Evolutionary conservation across 2,797 vertebrate species (phyloP).

Genomic region (Sebastes itinus): DNA sequence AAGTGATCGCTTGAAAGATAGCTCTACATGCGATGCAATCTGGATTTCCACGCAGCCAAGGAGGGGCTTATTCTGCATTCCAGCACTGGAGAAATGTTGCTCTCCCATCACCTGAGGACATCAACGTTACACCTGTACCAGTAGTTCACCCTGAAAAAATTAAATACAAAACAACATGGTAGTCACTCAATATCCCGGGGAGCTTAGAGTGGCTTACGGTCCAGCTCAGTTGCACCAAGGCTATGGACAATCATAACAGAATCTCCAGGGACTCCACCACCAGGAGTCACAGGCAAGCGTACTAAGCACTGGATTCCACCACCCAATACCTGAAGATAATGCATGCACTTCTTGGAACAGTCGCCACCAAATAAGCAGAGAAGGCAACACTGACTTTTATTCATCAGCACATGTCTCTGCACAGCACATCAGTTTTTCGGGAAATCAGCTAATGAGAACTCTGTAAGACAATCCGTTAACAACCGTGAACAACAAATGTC

Average conservation of each 20-base stretch:
- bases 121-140: neutral
- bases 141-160: neutral
- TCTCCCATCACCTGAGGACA: neutral
- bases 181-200: neutral
- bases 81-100: neutral
- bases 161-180: neutral
- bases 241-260: neutral
- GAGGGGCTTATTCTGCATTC: neutral
- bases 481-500: neutral
- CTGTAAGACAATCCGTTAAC: neutral
- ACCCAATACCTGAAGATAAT: neutral
- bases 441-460: neutral
- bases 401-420: neutral
- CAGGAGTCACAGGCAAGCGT: neutral
- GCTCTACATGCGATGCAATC: neutral
- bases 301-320: neutral
- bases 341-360: neutral
- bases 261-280: neutral
- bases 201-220: neutral
- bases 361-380: neutral
- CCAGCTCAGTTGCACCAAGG: neutral
- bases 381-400: neutral
- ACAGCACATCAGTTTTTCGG: neutral
- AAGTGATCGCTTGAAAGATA: slow-evolving; percentile 15
- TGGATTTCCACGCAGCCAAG: neutral